Conservation (phyloP, 2,888 invertebrate genomes). For the Cantharis nigra region DNA sequence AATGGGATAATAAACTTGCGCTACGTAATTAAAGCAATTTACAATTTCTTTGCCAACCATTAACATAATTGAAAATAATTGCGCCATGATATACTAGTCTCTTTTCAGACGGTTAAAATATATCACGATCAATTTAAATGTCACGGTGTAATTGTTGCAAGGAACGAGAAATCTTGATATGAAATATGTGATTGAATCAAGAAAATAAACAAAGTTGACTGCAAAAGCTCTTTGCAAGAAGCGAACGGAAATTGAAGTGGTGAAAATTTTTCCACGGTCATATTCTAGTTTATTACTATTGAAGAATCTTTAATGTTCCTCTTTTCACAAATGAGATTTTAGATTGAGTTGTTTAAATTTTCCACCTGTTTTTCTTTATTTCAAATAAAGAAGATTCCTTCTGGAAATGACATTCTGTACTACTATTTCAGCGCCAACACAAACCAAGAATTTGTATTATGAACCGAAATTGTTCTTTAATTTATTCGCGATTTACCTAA, state of each 20-base stretch:
- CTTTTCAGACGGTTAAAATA: background rate
- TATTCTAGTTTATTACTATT: background rate
- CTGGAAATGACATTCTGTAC: too few species aligned
- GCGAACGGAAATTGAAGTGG: background rate
- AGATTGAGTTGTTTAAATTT: background rate
- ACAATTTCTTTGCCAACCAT: background rate
- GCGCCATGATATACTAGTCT: background rate
- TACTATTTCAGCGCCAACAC: too few species aligned
- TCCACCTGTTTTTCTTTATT: background rate
- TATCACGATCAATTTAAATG: background rate
- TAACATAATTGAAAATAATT: background rate
- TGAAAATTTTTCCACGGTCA: background rate
- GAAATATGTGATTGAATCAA: background rate
- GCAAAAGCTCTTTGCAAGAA: background rate
- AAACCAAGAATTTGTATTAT: too few species aligned
- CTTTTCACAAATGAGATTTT: background rate
- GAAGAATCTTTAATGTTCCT: background rate
- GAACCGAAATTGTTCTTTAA: too few species aligned
- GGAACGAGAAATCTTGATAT: background rate
- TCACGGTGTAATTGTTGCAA: background rate
- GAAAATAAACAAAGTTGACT: background rate
- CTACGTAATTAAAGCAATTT: background rate
- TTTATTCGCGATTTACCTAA: too few species aligned
- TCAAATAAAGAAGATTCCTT: background rate
- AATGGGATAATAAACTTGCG: background rate